Evolutionary conservation across 1,140 invertebrate species (phyloP), one percentile per base, ranked within the genome.

Genomic region (Cydia amplana): DNA sequence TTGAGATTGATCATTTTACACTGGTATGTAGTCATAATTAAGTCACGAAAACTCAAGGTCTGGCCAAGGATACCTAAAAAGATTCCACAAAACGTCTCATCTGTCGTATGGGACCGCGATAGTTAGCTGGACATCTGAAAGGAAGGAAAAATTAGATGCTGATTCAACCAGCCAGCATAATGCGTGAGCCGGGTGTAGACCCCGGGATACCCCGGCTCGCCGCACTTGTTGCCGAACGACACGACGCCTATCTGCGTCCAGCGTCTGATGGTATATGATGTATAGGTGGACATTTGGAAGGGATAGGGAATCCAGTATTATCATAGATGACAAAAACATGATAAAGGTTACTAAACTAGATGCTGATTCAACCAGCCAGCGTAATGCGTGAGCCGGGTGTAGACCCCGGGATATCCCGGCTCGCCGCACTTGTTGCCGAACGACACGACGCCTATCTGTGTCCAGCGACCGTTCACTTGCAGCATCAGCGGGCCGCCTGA

Each of bases 361-460:
- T 89, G 87, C 75, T 87, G 90, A 74, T 86, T 86, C 36, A 87
- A 78, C 93, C 93, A 93, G 63, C 78, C 80, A 28, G 85, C 75
- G 76, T 93, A 93, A 67, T 89, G 88, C 0, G 91, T 91, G 32
- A 93, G 87, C 10, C 93, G 80, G 0, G 92, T 97, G 80, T 96
- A 96, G 16, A 97, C 96, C 2, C 96, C 97, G 0, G 97, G 97
- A 87, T 97, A 97, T 1, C 96, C 96, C 0, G 97, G 96, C 84
- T 97, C 97, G 0, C 97, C 97, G 82, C 97, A 98, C 86, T 97
- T 97, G 90, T 98, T 98, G 4, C 97, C 97, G 88, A 98, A 98
- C 0, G 97, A 98, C 0, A 98, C 97, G 1, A 98, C 96, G 18
- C 98, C 97, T 64, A 98, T 95, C 83, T 98, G 96, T 18, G 95